Percentiles rank a stretch among this genome's conserved stretches.
phyloP scores from a whole-genome alignment of 2,113 vertebrate genomes.

The Abramis brama region DNA sequence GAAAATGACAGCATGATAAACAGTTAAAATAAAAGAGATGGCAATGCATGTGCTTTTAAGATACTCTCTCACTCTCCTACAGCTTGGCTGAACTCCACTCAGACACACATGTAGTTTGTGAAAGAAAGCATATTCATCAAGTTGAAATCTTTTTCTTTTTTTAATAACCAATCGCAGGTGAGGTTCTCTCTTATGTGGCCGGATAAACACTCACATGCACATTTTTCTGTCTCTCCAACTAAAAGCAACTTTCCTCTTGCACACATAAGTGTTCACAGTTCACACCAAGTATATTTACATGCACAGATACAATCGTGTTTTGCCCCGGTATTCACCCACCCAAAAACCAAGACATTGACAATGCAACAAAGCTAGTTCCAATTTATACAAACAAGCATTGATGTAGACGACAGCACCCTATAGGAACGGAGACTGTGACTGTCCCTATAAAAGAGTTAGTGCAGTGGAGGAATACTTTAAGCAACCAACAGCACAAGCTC shows the following conservation, averaged over 20 bases:
- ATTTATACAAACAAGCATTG: background rate
- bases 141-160: slow-evolving; percentile 42
- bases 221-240: background rate
- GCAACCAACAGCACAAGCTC: background rate
- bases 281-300: background rate
- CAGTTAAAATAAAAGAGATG: slow-evolving; percentile 47
- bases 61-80: slow-evolving; percentile 20
- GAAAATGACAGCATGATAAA: slow-evolving; percentile 48
- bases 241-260: background rate
- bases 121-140: slow-evolving; percentile 59
- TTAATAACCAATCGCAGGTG: slow-evolving; percentile 72
- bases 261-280: no score
- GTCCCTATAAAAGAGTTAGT: background rate
- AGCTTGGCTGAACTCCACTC: slow-evolving; percentile 41
- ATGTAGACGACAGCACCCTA: background rate
- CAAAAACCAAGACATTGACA: no score
- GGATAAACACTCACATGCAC: background rate
- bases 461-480: background rate
- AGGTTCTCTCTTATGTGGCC: slow-evolving; percentile 44
- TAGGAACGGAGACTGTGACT: no score
- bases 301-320: background rate
- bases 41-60: slow-evolving; percentile 38
- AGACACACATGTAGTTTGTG: slow-evolving; percentile 24
- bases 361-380: no score
- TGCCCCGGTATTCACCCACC: no score